A percentile compares a stretch with the other conserved stretches of the same genome.
These are phyloP conservation scores for Setipinna tenuifilis DNA, from an alignment of 2,797 vertebrate species.

Conservation along the genomic window DNA sequence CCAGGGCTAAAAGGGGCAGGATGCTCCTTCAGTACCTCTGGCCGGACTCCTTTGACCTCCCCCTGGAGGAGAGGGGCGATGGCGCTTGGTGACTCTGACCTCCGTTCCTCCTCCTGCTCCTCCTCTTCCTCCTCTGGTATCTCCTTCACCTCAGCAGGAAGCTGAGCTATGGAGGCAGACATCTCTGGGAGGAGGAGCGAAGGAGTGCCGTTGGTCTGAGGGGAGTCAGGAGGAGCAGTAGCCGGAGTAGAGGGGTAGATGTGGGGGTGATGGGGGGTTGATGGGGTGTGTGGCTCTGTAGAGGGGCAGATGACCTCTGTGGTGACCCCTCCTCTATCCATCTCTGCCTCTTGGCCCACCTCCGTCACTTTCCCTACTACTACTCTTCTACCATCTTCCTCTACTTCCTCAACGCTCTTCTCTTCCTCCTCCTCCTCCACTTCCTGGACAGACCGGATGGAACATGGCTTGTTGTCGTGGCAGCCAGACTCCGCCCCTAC, in stretches of 20 bases:
- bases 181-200: neutral
- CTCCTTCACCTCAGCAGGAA: neutral
- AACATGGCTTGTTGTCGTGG: constrained; percentile 50
- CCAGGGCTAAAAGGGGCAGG: neutral
- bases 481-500: constrained; percentile 57
- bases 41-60: neutral
- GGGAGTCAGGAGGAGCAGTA: neutral
- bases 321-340: neutral
- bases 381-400: constrained; percentile 34
- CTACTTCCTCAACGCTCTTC: constrained; percentile 53
- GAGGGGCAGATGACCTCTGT: neutral
- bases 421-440: constrained; percentile 52
- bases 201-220: neutral
- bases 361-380: constrained; percentile 49
- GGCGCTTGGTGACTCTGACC: too few relatives aligned
- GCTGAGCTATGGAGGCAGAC: neutral
- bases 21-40: neutral
- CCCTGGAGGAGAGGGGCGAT: neutral
- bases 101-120: neutral
- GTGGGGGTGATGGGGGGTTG: neutral
- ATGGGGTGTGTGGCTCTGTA: neutral
- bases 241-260: neutral
- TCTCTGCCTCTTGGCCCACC: constrained; percentile 48
- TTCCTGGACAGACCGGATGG: constrained; percentile 51
- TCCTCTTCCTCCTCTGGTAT: constrained; percentile 46